Evolutionary conservation across 2,888 invertebrate genomes (phyloP), one percentile per base, ranked within the genome.

Genomic region (Spisula subtruncata): DNA sequence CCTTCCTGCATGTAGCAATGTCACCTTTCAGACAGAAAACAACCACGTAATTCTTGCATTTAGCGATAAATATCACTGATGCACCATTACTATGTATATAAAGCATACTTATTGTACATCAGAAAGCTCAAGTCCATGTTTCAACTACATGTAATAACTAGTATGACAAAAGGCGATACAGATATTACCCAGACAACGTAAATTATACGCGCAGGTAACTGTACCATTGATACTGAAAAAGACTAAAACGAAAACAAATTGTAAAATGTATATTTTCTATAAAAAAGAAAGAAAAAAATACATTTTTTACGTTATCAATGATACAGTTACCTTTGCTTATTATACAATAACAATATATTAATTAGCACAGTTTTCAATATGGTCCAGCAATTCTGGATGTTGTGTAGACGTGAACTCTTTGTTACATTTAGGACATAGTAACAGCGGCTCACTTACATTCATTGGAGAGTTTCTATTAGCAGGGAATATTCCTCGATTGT

Each of bases 361-460:
- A 46, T 95, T 94, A 93, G 94, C 94, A 90, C 96, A 96, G 4
- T 88, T 75, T 46, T 96, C 95, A 88, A 96, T 94, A 90, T 96
- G 96, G 60, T 94, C 94, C 20, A 95, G 75, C 51, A 95, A 89
- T 81, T 95, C 94, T 10, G 89, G 89, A 60, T 95, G 95, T 75
- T 94, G 90, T 18, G 93, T 93, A 20, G 93, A 90, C 4, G 90
- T 89, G 92, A 94, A 96, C 66, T 93, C 94, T 79, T 94, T 93
- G 48, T 91, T 91, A 87, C 96, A 96, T 71, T 94, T 94, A 1
- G 96, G 96, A 90, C 96, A 96, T 25, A 93, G 92, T 80, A 41
- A 41, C 95, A 90, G 29, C 93, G 85, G 81, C 25, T 94, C 92
- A 71, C 35, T 82, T 54, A 71, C 35, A 18, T 41, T 80, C 35